Percentiles rank a stretch among this genome's conserved stretches.
phyloP scores from a whole-genome alignment of 1,140 invertebrate genomes.

The Zaprionus ornatus region DNA sequence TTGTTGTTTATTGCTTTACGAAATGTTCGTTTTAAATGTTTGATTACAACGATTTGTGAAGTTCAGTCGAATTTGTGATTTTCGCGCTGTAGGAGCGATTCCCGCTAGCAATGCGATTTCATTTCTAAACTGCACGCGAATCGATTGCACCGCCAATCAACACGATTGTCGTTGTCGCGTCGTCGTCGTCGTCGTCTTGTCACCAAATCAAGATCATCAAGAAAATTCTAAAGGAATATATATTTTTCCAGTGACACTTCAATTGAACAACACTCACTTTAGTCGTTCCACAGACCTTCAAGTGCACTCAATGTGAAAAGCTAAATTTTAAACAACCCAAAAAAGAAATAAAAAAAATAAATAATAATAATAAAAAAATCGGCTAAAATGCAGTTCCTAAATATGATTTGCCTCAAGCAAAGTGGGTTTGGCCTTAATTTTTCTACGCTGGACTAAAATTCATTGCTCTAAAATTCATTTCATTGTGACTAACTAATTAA shows the following conservation, averaged over 20 bases:
- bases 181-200: conserved; percentile 31
- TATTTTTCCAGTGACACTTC: conserved; percentile 24
- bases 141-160: conserved; percentile 32
- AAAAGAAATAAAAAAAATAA: not conserved
- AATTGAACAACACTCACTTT: conserved; percentile 7
- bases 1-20: conserved; percentile 81
- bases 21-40: conserved; percentile 82
- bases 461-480: not conserved
- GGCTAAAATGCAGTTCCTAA: conserved; percentile 65
- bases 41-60: conserved; percentile 83
- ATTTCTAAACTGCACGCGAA: conserved; percentile 53
- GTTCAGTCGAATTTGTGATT: conserved; percentile 83
- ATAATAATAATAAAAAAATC: not conserved
- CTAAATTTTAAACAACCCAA: not conserved
- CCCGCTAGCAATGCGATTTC: conserved; percentile 59
- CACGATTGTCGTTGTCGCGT: not conserved
- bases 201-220: conserved; percentile 25
- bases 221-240: conserved; percentile 7
- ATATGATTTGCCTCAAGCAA: conserved; percentile 71
- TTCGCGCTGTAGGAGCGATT: conserved; percentile 69
- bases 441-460: not conserved
- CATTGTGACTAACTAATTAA: conserved; percentile 30
- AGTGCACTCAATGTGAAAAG: conserved; percentile 16
- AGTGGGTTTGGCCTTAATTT: conserved; percentile 49
- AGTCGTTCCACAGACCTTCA: conserved; percentile 6